Percentiles rank a stretch among this genome's conserved stretches.
Conservation (phyloP, 1,140 invertebrate species). For the Cephus cinctus region DNA sequence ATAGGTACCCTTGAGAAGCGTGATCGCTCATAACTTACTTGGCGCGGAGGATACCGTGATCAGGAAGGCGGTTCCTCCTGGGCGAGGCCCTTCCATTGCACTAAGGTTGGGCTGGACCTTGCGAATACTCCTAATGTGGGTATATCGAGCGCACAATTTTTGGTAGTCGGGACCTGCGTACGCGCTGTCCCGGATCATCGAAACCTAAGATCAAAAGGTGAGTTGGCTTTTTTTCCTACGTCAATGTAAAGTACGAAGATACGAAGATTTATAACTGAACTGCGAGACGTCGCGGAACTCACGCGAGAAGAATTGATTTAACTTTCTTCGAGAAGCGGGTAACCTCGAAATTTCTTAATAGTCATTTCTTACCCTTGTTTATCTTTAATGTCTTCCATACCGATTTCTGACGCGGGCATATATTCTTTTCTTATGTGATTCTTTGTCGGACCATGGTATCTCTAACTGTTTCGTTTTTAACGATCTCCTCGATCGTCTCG, state of each 20-base stretch:
- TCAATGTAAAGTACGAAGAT: no score
- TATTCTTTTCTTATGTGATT: no score
- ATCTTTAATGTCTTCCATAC: no score
- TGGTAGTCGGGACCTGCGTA: constrained; percentile 63
- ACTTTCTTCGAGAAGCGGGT: neutral
- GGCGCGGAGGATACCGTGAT: constrained; percentile 65
- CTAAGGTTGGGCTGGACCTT: constrained; percentile 63
- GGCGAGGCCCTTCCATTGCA: constrained; percentile 67
- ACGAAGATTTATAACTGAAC: neutral
- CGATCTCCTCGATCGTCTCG: no score
- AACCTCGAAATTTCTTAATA: neutral
- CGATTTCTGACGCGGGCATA: no score
- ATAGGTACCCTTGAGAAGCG: constrained; percentile 18
- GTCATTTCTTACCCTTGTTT: no score
- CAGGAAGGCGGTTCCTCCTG: constrained; percentile 66
- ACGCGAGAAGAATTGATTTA: neutral
- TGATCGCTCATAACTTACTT: constrained; percentile 57
- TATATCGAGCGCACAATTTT: constrained; percentile 66
- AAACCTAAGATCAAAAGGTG: neutral
- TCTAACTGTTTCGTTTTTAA: no score
- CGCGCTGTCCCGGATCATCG: constrained; percentile 57
- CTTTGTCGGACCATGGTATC: no score
- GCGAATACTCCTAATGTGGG: constrained; percentile 63
- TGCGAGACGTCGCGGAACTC: neutral
- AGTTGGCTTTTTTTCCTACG: no score